These are phyloP conservation scores for Andrena chrysosceles DNA, from an alignment of 2,888 invertebrate species.

Conservation along the genomic window DNA sequence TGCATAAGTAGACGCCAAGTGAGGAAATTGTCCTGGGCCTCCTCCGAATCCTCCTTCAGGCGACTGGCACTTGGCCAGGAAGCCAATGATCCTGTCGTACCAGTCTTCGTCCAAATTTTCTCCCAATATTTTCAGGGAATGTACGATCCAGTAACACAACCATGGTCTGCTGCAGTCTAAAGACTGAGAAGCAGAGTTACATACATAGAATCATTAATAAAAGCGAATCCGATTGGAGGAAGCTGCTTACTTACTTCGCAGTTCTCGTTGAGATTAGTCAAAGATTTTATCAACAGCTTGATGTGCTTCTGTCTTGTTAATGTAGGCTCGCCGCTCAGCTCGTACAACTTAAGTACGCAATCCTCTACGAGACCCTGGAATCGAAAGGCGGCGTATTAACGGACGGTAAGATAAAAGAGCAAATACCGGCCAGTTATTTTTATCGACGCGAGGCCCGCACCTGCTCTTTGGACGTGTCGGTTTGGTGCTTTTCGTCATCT, in stretches of 20 bases:
- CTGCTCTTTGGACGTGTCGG: slow-evolving; percentile 88
- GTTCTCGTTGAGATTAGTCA: slow-evolving; percentile 89
- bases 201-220: slow-evolving; percentile 40
- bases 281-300: slow-evolving; percentile 89
- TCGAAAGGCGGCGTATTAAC: background rate
- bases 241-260: slow-evolving; percentile 87
- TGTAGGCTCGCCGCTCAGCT: slow-evolving; percentile 87
- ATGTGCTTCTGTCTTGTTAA: slow-evolving; percentile 88
- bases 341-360: slow-evolving; percentile 85
- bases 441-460: slow-evolving; percentile 79
- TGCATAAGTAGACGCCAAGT: slow-evolving; percentile 98
- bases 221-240: slow-evolving; percentile 23
- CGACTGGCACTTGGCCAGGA: slow-evolving; percentile 90
- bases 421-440: background rate
- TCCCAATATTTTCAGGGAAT: slow-evolving; percentile 93
- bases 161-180: slow-evolving; percentile 98
- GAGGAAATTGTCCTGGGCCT: slow-evolving; percentile 96
- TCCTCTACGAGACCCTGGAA: slow-evolving; percentile 87
- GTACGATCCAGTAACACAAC: slow-evolving; percentile 98
- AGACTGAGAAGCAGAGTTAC: slow-evolving; percentile 84
- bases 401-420: background rate
- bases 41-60: slow-evolving; percentile 96
- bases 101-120: slow-evolving; percentile 87
- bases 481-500: slow-evolving; percentile 88
- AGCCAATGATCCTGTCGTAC: slow-evolving; percentile 86